Base-by-base conservation (phyloP, 2,888 invertebrate genomes). In the Tribolium freemani region DNA sequence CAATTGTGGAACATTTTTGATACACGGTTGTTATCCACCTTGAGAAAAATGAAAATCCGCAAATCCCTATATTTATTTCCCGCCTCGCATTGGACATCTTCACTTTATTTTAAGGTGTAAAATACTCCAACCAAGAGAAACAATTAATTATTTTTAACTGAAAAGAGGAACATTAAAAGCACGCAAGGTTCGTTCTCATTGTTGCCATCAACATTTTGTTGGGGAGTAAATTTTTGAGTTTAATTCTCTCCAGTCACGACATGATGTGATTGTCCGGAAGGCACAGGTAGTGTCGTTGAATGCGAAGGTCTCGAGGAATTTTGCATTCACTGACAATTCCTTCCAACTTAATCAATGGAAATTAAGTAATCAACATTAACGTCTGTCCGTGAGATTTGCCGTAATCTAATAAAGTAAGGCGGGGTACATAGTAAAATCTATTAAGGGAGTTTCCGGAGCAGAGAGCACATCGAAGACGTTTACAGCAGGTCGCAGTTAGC, bases 371-470 rank as follows among this genome's bases (percentile, higher is more conserved):
- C 45, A 53, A 26, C 51, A 38, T 58, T 58, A 30, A 51, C 21
- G 54, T 13, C 51, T 58, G 46, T 53, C 45, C 53, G 16, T 53
- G 26, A 66, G 53, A 44, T 53, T 53, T 54, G 51, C 31, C 44
- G 53, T 57, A 57, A 56, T 56, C 50, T 10, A 57, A 57, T 67
- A 57, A 57, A 67, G 46, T 67, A 48, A 46, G 56, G 57, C 45
- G 38, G 50, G 21, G 57, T 57, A 53, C 57, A 46, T 56, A 67
- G 56, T 57, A 67, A 57, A 67, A 67, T 57, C 67, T 57, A 67
- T 67, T 67, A 67, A 67, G 57, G 67, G 56, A 67, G 67, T 50
- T 44, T 57, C 54, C 45, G 50, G 20, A 67, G 57, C 56, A 20
- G 30, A 48, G 44, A 51, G 64, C 53, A 20, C 57, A 45, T 58